Evolutionary conservation across 53 echinoderm and acorn worm species (phyloP), one percentile per base, ranked within the genome.

Genomic region (Echinometra lucunter): DNA sequence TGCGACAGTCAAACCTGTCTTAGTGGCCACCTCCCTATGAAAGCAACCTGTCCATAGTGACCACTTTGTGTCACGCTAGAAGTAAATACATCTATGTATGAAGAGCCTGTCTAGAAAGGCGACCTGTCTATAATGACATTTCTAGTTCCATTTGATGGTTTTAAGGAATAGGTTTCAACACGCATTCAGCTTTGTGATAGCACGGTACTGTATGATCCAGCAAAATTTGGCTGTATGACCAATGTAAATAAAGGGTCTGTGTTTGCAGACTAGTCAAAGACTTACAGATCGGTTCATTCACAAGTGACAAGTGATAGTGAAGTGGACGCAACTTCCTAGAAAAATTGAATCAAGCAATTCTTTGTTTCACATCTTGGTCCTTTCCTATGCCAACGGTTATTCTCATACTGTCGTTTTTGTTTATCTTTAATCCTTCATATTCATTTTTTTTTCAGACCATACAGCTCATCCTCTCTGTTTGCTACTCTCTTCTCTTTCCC

Each of bases 241-340:
- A 44, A 44, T 19, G 10, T 53, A 12, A 11, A 0, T 9, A 44
- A 85, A 47, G 0, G 47, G 85, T 49, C 85, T 85, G 85, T 85
- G n/a, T 13, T 49, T 85, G 49, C 16, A 85, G 49, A 85, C 85
- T 85, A 85, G 45, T 0, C 49, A 15, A n/a, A n/a, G n/a, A n/a
- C 49, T 4, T 11, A 49, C 28, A 8, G 25, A 12, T 74, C 2
- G 37, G 37, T 37, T 81, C 30, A 72, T 35, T 72, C 35, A 6
- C 15, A 35, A 42, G 78, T 85, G 85, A 47, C n/a, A n/a, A 83
- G 85, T 21, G 85, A 23, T 44, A 3, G 38, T 44, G 44, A 42
- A 81, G 81, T 23, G 47, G 53, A 85, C 28, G 45, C 28, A 3
- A 85, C 28, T 85, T 85, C 85, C 85, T 85, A 49, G n/a, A 85